phyloP scores from a whole-genome alignment of 2,888 invertebrate genomes.

The Pseudolycoriella hygida region DNA sequence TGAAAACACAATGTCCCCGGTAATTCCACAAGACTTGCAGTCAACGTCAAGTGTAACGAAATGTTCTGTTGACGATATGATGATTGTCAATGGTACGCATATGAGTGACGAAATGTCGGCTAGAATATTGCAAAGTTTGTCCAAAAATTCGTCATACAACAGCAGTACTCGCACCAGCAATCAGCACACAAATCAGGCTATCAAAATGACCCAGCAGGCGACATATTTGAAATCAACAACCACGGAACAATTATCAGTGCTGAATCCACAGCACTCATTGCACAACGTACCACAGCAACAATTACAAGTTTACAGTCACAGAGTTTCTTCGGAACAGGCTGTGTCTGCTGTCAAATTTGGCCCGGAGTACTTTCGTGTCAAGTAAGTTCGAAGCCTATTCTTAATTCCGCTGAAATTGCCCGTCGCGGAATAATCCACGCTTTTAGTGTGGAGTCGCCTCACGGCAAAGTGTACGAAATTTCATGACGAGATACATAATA shows the following conservation, averaged over 20 bases:
- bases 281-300: constrained; percentile 5
- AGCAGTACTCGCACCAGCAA: constrained; percentile 12
- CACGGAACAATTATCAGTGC: background rate
- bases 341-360: background rate
- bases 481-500: too few relatives aligned
- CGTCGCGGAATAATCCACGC: too few relatives aligned
- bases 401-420: too few relatives aligned
- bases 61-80: constrained; percentile 20
- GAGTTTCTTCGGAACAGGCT: background rate
- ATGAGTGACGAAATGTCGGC: constrained; percentile 29
- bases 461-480: too few relatives aligned
- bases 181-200: background rate
- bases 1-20: constrained; percentile 4
- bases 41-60: constrained; percentile 3
- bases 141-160: constrained; percentile 20
- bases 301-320: background rate
- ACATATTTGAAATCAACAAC: constrained; percentile 3
- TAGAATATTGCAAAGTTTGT: constrained; percentile 28
- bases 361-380: constrained; percentile 6
- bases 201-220: background rate
- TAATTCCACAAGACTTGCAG: constrained; percentile 6
- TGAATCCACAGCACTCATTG: background rate
- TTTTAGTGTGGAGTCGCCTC: too few relatives aligned
- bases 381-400: background rate
- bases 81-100: constrained; percentile 28